Base-by-base conservation (phyloP, 92 coral and sea anemone species). In the Blastomussa wellsi region DNA sequence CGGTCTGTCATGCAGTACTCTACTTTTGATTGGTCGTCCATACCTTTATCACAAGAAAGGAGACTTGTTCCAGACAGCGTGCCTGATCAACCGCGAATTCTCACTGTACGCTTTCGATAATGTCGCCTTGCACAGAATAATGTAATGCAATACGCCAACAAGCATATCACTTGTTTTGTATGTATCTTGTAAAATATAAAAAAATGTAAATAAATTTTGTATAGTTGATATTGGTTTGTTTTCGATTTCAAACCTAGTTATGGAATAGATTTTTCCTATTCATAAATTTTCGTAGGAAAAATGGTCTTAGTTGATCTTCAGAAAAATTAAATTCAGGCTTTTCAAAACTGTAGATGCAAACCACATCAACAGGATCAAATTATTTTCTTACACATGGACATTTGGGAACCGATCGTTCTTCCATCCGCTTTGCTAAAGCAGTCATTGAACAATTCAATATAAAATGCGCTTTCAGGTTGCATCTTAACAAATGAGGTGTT, bases 1-100 rank as follows among this genome's bases (percentile, higher is more conserved):
- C 84, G 98, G 59, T 96, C 98, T n/a, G 89, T 96, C 14, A 93
- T 96, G 90, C 98, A 96, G 75, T 96, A 96, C 79, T 94, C 98
- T 20, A 90, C 96, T n/a, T 94, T 96, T 85, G 98, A 96, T 75
- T 96, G 98, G 98, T 96, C 98, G 33, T 77, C 94, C 66, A 90
- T 96, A 17, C 98, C 98, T 59, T 88, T 92, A 16, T 94, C 98
- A 47, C 90, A 96, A 81, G 98, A 96, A 59, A 91, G 86, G 76
- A 87, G 98, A 75, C 96, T 96, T 36, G 69, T 52, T 35, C 75
- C 89, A 1, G 88, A 82, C 14, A 93, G 86, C 44, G 76, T 87
- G 7, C 59, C 90, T 20, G 90, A 91, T 48, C 93, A 81, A 26
- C 98, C 98, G 36, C 90, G 95, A 82, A 92, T 94, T 75, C 89